A percentile compares a stretch with the other conserved stretches of the same genome.
phyloP scores from a whole-genome alignment of 2,113 vertebrate species.

The Madoqua kirkii region DNA sequence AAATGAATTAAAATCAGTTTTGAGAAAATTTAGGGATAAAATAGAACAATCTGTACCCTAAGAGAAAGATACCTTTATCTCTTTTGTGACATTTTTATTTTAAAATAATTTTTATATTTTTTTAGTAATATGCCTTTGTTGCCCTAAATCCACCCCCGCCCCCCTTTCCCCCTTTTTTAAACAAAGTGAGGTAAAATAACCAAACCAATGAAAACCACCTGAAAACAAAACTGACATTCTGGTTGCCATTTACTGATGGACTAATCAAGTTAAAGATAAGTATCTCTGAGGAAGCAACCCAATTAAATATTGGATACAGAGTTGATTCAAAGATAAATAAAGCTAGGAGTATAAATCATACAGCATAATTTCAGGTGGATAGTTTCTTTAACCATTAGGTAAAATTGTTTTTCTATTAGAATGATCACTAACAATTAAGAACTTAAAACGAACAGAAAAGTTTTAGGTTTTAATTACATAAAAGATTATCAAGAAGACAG shows the following conservation, averaged over 20 bases:
- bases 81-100: neutral
- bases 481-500: neutral
- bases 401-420: neutral
- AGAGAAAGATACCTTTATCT: neutral
- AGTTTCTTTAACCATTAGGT: neutral
- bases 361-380: neutral
- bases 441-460: neutral
- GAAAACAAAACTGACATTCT: neutral
- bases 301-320: neutral
- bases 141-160: neutral
- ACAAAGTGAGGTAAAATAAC: neutral
- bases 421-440: neutral
- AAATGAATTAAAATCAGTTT: neutral
- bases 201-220: neutral
- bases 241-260: neutral
- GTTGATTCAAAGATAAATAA: neutral
- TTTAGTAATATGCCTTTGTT: neutral
- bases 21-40: neutral
- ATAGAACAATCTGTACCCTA: neutral
- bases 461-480: neutral
- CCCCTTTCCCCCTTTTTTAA: neutral
- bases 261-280: neutral
- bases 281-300: neutral
- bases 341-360: neutral
- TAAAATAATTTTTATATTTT: neutral